A percentile compares a stretch with the other conserved stretches of the same genome.
Evolutionary conservation across 2,888 invertebrate species (phyloP).

Genomic region (Oeneis ivallda): DNA sequence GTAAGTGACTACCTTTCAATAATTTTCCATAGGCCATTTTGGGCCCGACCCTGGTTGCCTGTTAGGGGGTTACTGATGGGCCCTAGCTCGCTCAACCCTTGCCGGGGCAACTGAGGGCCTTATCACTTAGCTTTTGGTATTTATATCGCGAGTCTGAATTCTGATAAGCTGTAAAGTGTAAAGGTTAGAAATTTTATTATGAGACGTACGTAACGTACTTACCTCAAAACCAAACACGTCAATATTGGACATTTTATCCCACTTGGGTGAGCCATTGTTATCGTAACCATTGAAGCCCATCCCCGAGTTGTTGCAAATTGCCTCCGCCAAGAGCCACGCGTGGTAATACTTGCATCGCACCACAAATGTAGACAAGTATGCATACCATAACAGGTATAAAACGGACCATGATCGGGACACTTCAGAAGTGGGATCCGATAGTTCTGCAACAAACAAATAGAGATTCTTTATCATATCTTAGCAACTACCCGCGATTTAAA

Average conservation of each 20-base stretch:
- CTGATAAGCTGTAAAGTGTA: too few species aligned
- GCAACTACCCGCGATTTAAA: too few species aligned
- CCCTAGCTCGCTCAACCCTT: too few species aligned
- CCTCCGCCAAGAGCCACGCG: conserved; percentile 98
- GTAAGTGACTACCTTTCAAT: too few species aligned
- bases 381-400: conserved; percentile 80
- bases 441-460: conserved; percentile 51
- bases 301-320: conserved; percentile 96
- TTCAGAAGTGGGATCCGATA: conserved; percentile 71
- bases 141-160: too few species aligned
- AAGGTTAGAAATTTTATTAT: background rate
- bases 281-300: conserved; percentile 94
- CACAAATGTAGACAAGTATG: conserved; percentile 90
- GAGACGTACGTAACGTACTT: conserved; percentile 40
- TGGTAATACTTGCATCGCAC: conserved; percentile 97
- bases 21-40: too few species aligned
- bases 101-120: too few species aligned
- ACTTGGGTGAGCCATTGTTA: conserved; percentile 87
- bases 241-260: conserved; percentile 97
- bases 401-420: conserved; percentile 76
- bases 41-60: too few species aligned
- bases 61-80: too few species aligned
- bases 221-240: conserved; percentile 95
- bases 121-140: too few species aligned
- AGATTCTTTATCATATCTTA: background rate